phyloP scores from a whole-genome alignment of 2,888 invertebrate genomes.

The Hoplodrina ambigua region DNA sequence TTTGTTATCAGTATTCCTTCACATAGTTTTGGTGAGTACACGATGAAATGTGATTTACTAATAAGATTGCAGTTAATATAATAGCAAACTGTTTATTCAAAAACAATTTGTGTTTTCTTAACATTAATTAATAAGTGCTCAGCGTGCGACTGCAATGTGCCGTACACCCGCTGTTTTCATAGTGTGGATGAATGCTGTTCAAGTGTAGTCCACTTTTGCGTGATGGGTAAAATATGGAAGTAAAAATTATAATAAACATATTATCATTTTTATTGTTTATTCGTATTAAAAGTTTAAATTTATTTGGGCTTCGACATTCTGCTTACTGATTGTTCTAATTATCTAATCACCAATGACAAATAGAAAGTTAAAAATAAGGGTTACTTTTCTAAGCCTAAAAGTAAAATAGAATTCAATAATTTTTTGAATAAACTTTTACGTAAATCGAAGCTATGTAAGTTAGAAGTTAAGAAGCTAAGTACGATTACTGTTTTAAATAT shows the following conservation, averaged over 20 bases:
- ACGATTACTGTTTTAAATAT: no score
- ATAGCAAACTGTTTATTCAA: conserved; percentile 33
- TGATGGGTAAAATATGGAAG: conserved; percentile 18
- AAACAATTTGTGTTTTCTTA: conserved; percentile 37
- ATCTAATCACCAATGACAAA: no score
- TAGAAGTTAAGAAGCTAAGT: no score
- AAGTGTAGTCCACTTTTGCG: conserved; percentile 9
- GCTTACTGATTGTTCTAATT: not conserved
- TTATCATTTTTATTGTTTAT: not conserved
- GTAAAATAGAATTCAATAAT: no score
- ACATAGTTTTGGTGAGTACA: conserved; percentile 63
- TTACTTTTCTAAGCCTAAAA: no score
- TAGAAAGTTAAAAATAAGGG: not conserved
- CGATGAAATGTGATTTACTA: conserved; percentile 23
- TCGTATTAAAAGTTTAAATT: not conserved
- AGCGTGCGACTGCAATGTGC: conserved; percentile 29
- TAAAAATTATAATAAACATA: not conserved
- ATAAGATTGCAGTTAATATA: conserved; percentile 3
- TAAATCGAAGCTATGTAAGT: no score
- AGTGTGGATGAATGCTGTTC: conserved; percentile 13
- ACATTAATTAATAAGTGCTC: conserved; percentile 16
- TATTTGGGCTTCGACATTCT: not conserved
- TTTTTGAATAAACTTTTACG: no score
- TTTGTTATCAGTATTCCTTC: conserved; percentile 59
- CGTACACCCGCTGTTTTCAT: conserved; percentile 28